phyloP scores from a whole-genome alignment of 2,888 invertebrate species.

The Amphipyra berbera region DNA sequence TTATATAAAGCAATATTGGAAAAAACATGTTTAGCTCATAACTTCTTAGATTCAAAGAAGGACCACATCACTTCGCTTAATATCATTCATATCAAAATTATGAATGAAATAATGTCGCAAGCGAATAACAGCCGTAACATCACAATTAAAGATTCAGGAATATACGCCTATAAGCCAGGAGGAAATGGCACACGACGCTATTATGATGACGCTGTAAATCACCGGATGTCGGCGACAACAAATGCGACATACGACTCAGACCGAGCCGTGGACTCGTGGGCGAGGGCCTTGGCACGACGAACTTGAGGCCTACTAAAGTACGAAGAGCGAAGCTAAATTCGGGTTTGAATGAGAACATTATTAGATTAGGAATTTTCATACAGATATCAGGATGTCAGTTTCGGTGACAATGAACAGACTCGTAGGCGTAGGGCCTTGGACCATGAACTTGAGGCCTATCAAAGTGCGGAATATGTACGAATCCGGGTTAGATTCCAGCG shows the following conservation, averaged over 20 bases:
- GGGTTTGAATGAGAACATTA: constrained; percentile 7
- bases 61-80: too few species aligned
- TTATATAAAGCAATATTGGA: too few species aligned
- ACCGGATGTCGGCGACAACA: constrained; percentile 87
- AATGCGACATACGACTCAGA: constrained; percentile 69
- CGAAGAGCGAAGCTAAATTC: constrained; percentile 20
- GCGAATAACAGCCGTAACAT: neutral
- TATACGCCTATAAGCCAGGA: constrained; percentile 64
- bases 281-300: constrained; percentile 65
- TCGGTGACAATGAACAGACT: neutral
- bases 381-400: neutral
- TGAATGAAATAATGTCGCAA: too few species aligned
- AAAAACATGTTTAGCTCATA: too few species aligned
- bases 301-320: constrained; percentile 47
- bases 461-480: too few species aligned
- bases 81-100: too few species aligned
- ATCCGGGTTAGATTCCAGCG: too few species aligned
- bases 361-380: constrained; percentile 1
- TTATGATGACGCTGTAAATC: constrained; percentile 74
- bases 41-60: too few species aligned
- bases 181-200: constrained; percentile 78
- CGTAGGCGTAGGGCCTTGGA: neutral
- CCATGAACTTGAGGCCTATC: too few species aligned
- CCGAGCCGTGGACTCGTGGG: constrained; percentile 64
- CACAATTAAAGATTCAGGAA: constrained; percentile 71